Evolutionary conservation across 2,888 invertebrate genomes (phyloP), one percentile per base, ranked within the genome.

Genomic region (Cryptocephalus moraei): DNA sequence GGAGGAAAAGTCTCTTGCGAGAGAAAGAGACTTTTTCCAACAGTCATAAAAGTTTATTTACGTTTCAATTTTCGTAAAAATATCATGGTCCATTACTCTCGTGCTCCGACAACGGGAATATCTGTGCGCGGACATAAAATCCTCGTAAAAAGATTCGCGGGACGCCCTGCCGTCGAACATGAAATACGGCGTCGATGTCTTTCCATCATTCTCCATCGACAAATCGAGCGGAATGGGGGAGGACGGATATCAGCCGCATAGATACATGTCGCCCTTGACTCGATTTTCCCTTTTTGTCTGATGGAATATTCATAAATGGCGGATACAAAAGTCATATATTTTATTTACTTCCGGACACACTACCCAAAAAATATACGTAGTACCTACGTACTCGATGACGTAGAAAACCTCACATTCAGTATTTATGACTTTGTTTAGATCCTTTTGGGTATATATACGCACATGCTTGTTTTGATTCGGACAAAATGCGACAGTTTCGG

Each of bases 1-100:
- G 48, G 40, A 47, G 49, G 46, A 44, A 46, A 49, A 50, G 43
- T 42, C 40, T 50, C 48, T 48, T 39, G 51, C 47, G 47, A 47
- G 52, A 47, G 34, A 48, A 51, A 47, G 32, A 46, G 44, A 49
- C 47, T 59, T 60, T 60, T 60, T 56, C 58, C 52, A 50, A 52
- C 49, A 57, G 61, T 62, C 62, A 60, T 68, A 67, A 68, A 68
- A 69, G 59, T 67, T 65, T 68, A 67, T 68, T 68, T 68, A 67
- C 67, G 67, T 68, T 68, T 68, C 68, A 67, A 68, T 68, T 68
- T 68, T 68, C 68, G 64, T 62, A 62, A 66, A 66, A 67, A 67
- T 67, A 67, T 68, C 68, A 68, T 64, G 67, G 65, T 62, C 68
- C 68, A 67, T 68, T 68, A 67, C 66, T 56, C 60, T 58, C 61